phyloP scores from a whole-genome alignment of 2,797 vertebrate species.

The Mormyrus proboscirostris region DNA sequence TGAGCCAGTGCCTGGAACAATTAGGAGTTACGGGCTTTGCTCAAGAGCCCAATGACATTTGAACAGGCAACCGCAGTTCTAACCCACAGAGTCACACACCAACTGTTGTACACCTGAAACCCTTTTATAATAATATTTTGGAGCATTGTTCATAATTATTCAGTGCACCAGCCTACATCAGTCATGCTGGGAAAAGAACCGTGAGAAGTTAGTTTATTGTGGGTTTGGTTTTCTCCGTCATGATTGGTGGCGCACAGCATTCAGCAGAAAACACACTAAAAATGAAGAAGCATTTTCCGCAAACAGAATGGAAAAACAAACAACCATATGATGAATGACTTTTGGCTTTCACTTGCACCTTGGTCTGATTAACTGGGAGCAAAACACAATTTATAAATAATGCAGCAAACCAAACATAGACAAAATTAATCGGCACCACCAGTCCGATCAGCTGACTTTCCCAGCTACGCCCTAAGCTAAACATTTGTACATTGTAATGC shows the following conservation, averaged over 20 bases:
- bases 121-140: background rate
- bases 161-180: background rate
- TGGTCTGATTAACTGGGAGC: background rate
- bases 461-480: background rate
- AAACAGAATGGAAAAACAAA: background rate
- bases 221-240: background rate
- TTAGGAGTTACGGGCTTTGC: background rate
- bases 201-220: background rate
- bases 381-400: background rate
- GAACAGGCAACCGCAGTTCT: background rate
- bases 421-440: background rate
- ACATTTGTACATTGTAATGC: background rate
- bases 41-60: background rate
- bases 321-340: background rate
- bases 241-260: background rate
- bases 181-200: background rate
- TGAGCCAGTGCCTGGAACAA: background rate
- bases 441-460: background rate
- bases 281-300: background rate
- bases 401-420: background rate
- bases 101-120: background rate
- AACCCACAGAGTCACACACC: background rate
- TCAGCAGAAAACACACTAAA: background rate
- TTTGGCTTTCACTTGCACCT: background rate
- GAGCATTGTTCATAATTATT: conserved; percentile 2